Evolutionary conservation across 2,888 invertebrate species (phyloP).

Genomic region (Clunio marinus): DNA sequence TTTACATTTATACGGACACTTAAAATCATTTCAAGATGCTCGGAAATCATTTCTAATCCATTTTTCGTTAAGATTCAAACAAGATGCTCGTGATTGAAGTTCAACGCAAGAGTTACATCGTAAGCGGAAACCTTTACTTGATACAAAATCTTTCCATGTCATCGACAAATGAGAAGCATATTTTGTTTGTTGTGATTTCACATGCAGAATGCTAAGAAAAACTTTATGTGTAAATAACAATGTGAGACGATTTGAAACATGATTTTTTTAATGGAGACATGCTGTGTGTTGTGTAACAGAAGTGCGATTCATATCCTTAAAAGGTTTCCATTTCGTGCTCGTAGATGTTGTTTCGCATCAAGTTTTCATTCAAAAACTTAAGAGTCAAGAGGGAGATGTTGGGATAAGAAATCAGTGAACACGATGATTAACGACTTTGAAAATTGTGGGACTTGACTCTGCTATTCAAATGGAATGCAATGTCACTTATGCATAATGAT

Average conservation of each 20-base stretch:
- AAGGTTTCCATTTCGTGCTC: slow-evolving; percentile 13
- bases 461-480: not conserved
- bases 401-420: slow-evolving; percentile 14
- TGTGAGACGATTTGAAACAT: slow-evolving; percentile 13
- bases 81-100: not conserved
- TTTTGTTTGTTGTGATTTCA: slow-evolving; percentile 11
- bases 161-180: not conserved
- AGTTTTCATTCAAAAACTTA: not conserved
- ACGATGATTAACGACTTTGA: slow-evolving; percentile 5
- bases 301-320: slow-evolving; percentile 24
- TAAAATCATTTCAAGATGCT: too few relatives aligned
- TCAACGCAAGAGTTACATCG: not conserved
- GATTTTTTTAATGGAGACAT: slow-evolving; percentile 9
- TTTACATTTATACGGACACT: too few relatives aligned
- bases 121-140: slow-evolving; percentile 4
- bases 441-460: not conserved
- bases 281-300: slow-evolving; percentile 8
- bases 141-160: not conserved
- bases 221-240: not conserved
- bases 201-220: not conserved
- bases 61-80: not conserved
- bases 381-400: not conserved
- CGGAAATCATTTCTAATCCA: too few relatives aligned
- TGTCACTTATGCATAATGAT: slow-evolving; percentile 16
- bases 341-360: slow-evolving; percentile 13